A percentile compares a stretch with the other conserved stretches of the same genome.
Evolutionary conservation across 2,888 invertebrate genomes (phyloP).

Genomic region (Cactoblastis cactorum): DNA sequence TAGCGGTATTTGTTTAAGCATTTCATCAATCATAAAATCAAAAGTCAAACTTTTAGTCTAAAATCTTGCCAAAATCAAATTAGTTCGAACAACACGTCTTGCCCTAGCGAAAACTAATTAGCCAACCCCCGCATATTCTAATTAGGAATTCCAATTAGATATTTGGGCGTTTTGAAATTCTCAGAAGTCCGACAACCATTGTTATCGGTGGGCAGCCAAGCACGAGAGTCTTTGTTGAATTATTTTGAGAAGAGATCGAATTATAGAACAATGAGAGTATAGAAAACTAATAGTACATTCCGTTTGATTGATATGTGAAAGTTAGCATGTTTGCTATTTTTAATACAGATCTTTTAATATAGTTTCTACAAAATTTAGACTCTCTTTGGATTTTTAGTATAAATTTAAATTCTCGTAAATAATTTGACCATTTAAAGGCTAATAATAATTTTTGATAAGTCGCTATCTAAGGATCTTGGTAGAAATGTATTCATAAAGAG

Average conservation of each 20-base stretch:
- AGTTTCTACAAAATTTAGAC: no score
- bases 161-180: conserved; percentile 62
- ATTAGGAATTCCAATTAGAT: conserved; percentile 78
- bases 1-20: no score
- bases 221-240: conserved; percentile 57
- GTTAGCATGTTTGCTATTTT: no score
- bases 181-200: conserved; percentile 65
- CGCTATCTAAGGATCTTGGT: no score
- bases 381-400: no score
- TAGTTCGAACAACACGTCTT: conserved; percentile 14
- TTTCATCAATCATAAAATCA: background rate
- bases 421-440: no score
- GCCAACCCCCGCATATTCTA: conserved; percentile 51
- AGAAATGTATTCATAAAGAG: no score
- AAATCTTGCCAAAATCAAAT: background rate
- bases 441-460: no score
- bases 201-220: conserved; percentile 65
- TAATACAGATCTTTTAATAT: no score
- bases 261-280: background rate
- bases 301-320: no score
- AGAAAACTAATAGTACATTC: background rate
- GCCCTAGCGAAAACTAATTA: conserved; percentile 63
- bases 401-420: no score
- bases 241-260: conserved; percentile 45
- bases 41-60: background rate